These are phyloP conservation scores for Ageneiosus marmoratus DNA, from an alignment of 2,113 vertebrate species.

Conservation along the genomic window DNA sequence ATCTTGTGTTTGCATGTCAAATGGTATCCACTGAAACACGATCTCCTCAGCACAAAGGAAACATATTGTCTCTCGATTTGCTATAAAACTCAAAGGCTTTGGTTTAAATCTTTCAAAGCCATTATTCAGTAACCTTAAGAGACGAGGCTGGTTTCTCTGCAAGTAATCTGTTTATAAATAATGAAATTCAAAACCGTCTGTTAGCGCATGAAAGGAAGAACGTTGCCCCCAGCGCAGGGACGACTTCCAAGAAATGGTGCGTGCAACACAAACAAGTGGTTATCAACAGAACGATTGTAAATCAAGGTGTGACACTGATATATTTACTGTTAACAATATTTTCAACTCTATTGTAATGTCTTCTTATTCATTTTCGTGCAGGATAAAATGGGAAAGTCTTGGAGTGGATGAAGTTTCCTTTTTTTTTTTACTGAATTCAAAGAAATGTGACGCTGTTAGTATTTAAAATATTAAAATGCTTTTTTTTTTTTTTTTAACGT, in stretches of 20 bases:
- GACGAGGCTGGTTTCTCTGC: background rate
- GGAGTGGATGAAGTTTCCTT: background rate
- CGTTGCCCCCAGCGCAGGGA: background rate
- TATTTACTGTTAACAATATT: background rate
- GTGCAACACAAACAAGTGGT: background rate
- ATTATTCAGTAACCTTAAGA: background rate
- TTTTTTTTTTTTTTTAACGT: background rate
- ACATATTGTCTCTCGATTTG: background rate
- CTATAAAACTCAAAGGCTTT: background rate
- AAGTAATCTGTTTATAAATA: constrained; percentile 1
- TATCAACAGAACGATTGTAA: background rate
- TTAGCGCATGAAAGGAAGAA: background rate
- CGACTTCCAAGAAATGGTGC: background rate
- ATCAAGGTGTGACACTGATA: background rate
- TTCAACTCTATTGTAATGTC: background rate
- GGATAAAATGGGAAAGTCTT: background rate
- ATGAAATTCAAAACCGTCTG: background rate
- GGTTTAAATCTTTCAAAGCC: background rate
- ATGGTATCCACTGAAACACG: background rate
- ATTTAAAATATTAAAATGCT: background rate
- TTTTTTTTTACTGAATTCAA: background rate
- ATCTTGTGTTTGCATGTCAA: background rate
- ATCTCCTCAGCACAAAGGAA: background rate
- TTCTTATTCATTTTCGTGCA: background rate
- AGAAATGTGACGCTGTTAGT: background rate